These are phyloP conservation scores for Malacoraja senta DNA, from an alignment of 2,797 vertebrate genomes.

Conservation along the genomic window DNA sequence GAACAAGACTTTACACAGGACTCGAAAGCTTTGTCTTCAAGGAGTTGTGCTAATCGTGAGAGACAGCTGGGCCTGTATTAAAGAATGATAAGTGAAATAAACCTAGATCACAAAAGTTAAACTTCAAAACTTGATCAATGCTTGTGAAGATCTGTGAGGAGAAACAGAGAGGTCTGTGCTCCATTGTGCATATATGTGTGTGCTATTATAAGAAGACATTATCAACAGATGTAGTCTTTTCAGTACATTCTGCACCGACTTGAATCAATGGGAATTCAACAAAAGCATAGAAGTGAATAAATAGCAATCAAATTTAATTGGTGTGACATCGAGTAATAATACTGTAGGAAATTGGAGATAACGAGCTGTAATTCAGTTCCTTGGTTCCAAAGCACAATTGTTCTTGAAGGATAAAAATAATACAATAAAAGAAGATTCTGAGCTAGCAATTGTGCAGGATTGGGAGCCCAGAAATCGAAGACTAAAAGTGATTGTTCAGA, in stretches of 20 bases:
- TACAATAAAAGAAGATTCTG: neutral
- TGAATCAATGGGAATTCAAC: neutral
- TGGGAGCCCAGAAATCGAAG: neutral
- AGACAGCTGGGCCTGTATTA: neutral
- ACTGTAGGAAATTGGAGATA: neutral
- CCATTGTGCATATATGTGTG: neutral
- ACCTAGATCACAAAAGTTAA: neutral
- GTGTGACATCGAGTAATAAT: neutral
- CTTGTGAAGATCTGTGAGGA: neutral
- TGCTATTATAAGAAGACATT: neutral
- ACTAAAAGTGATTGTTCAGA: neutral
- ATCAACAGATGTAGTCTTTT: neutral
- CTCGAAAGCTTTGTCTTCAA: neutral
- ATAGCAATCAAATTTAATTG: constrained; percentile 8
- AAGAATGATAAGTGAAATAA: neutral
- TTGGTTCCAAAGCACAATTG: neutral
- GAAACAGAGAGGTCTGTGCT: neutral
- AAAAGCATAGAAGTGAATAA: neutral
- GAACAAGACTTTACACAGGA: neutral
- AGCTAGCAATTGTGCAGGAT: neutral
- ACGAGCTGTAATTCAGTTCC: neutral
- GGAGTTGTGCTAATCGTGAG: neutral
- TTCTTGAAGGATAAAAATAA: neutral
- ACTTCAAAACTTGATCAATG: neutral
- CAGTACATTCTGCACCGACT: neutral